phyloP scores from a whole-genome alignment of 1,140 invertebrate species.

The Melipona quadrifasciata region DNA sequence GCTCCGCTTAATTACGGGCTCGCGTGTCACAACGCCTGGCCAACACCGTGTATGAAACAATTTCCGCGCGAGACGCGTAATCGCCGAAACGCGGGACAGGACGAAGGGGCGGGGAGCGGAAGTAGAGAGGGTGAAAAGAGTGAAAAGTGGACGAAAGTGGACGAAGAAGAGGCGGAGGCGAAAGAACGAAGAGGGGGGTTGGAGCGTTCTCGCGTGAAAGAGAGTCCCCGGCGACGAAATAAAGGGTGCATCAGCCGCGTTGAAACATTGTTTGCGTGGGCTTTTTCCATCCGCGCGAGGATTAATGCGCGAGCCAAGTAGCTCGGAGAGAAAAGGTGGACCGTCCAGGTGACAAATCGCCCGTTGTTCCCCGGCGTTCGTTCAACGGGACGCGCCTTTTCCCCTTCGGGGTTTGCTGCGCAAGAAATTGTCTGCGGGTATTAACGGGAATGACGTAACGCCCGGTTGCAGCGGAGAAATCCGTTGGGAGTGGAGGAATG shows the following conservation, averaged over 20 bases:
- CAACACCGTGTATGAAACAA: slow-evolving; percentile 33
- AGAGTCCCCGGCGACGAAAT: not conserved
- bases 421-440: not conserved
- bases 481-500: no score
- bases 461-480: not conserved
- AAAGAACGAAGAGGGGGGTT: no score
- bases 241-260: slow-evolving; percentile 41
- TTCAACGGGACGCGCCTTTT: slow-evolving; percentile 46
- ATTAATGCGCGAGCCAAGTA: slow-evolving; percentile 64
- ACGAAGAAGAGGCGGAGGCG: not conserved
- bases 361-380: slow-evolving; percentile 38
- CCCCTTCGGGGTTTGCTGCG: not conserved
- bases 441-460: slow-evolving; percentile 1
- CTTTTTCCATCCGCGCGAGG: slow-evolving; percentile 55
- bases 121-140: no score
- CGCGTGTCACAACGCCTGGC: slow-evolving; percentile 24
- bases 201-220: not conserved
- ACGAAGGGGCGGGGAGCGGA: not conserved
- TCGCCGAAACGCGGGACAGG: not conserved
- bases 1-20: slow-evolving; percentile 46
- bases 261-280: slow-evolving; percentile 58
- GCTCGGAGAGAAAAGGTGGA: slow-evolving; percentile 54
- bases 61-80: slow-evolving; percentile 10
- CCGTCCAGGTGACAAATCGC: slow-evolving; percentile 58
- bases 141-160: no score